phyloP scores from a whole-genome alignment of 2,797 vertebrate genomes.

The Margarornis squamiger region DNA sequence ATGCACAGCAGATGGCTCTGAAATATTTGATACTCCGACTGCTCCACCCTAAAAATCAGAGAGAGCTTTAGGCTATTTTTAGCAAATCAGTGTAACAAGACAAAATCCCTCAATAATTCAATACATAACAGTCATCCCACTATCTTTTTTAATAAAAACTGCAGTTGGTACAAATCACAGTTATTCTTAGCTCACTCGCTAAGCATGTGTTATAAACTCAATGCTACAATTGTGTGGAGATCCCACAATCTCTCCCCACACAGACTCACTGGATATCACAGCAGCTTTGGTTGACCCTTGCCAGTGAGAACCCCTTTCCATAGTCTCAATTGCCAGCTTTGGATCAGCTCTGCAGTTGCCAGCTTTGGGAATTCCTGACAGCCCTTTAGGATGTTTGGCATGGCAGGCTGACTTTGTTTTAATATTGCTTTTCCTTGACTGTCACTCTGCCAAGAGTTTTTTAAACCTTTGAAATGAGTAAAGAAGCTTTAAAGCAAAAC shows the following conservation, averaged over 20 bases:
- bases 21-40: conserved; percentile 7
- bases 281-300: neutral
- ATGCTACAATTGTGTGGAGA: neutral
- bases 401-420: neutral
- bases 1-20: conserved; percentile 22
- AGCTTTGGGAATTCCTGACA: conserved; percentile 3
- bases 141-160: neutral
- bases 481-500: neutral
- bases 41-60: conserved; percentile 38
- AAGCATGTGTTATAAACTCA: neutral
- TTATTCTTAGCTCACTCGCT: neutral
- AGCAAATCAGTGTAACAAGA: neutral
- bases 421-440: neutral
- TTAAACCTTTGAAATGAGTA: neutral
- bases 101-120: conserved; percentile 7
- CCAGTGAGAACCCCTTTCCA: neutral
- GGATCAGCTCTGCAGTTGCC: neutral
- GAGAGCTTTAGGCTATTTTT: neutral
- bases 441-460: neutral
- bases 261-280: neutral
- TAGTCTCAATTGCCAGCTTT: neutral
- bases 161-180: neutral
- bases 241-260: neutral
- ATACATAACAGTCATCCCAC: neutral
- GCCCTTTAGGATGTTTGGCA: neutral